Percentiles rank a stretch among this genome's conserved stretches.
Conservation (phyloP, 2,888 invertebrate genomes). For the Abrostola tripartita region DNA sequence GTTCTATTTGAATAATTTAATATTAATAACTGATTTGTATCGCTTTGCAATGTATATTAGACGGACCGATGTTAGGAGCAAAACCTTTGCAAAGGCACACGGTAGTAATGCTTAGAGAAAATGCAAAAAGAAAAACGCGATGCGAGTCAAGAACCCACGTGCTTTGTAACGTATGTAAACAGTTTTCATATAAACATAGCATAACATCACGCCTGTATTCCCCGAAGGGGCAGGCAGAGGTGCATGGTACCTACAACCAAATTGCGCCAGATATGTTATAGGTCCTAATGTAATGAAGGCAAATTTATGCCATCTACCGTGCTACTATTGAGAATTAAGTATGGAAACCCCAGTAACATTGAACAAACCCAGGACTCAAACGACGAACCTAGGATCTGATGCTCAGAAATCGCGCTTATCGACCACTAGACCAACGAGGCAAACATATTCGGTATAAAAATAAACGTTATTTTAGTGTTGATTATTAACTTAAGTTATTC, state of each 20-base stretch:
- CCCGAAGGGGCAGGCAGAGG: too few relatives aligned
- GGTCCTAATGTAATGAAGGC: neutral
- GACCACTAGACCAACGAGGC: too few relatives aligned
- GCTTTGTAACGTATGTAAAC: neutral
- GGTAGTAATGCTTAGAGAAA: neutral
- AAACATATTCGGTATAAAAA: too few relatives aligned
- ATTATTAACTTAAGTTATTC: slow-evolving; percentile 9
- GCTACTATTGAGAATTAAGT: neutral
- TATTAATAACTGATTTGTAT: slow-evolving; percentile 52
- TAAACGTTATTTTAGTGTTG: too few relatives aligned
- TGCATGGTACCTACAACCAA: too few relatives aligned
- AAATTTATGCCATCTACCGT: slow-evolving; percentile 1
- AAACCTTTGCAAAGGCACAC: slow-evolving; percentile 19
- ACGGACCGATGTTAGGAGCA: slow-evolving; percentile 34
- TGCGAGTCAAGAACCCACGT: too few relatives aligned
- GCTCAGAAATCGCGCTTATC: too few relatives aligned
- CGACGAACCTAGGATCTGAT: too few relatives aligned
- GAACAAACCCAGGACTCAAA: too few relatives aligned
- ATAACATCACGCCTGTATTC: neutral
- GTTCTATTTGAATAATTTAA: slow-evolving; percentile 57
- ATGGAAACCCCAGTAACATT: neutral
- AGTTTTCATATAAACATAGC: neutral
- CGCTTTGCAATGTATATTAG: slow-evolving; percentile 40
- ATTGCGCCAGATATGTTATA: too few relatives aligned
- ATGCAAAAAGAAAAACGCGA: neutral